Base-by-base conservation (phyloP, 2,888 invertebrate genomes). In the Tribolium freemani region DNA sequence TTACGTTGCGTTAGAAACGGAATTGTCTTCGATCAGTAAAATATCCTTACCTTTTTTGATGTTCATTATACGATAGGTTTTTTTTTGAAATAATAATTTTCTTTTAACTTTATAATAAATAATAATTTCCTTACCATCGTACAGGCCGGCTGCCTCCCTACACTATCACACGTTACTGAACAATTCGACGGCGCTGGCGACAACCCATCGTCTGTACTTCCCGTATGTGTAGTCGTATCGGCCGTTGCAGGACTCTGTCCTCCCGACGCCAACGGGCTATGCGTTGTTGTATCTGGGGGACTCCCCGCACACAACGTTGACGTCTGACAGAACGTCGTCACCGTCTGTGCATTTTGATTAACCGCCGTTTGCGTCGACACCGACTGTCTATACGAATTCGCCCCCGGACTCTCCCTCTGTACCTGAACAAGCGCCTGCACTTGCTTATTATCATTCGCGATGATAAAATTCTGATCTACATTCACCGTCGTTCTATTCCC, bases 231-330 rank as follows among this genome's bases (percentile, higher is more conserved):
- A 2, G 87, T 87, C 2, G 87, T 87, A 76, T 87, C 86, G n/a
- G 83, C 86, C 13, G 85, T 85, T 5, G 86, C 84, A n/a, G 86
- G 86, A 77, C 86, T 86, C 66, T 86, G 86, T 13, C 85, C 86
- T n/a, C 88, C 86, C 3, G 91, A 79, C 4, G 92, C 93, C 70
- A 91, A 88, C 9, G 95, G 95, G 85, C 94, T 94, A 82, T 93
- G 93, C 0, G 95, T 95, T 0, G 95, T 95, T 0, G 95, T 95
- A 81, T 95, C 95, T 0, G 95, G 95, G 4, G 95, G 94, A 83
- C 92, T 92, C 16, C 90, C 90, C 2, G 89, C 88, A 5, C 79
- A 80, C 69, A 84, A 82, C 16, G 85, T 84, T 8, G 85, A 84
- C 13, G 86, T 86, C 75, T 88, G 87, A 78, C 87, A 88, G 76